Evolutionary conservation across 2,888 invertebrate genomes (phyloP), one percentile per base, ranked within the genome.

Genomic region (Melanchra persicariae): DNA sequence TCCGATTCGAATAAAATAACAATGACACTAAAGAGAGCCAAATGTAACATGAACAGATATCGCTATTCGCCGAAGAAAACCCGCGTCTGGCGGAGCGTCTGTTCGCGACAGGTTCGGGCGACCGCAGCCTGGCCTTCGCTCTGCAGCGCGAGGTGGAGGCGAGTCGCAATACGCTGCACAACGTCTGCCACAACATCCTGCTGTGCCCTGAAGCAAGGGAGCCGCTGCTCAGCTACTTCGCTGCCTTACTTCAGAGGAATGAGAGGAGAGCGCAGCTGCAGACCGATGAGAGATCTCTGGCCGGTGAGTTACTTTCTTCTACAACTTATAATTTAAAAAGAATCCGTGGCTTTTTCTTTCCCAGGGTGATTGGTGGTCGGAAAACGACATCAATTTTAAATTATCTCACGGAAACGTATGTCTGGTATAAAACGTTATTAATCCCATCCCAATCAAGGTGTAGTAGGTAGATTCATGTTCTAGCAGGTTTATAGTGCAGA

Each of bases 21-120:
- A 61, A 54, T 47, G 54, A 15, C 30, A 43, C 26, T 47, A 71
- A 45, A 37, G 15, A 22, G 4, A 9, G 15, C 40, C 37, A 55
- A 30, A 64, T 26, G 9, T 26, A 49, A 51, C 43, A 34, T 9
- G 15, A 22, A 17, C 88, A 96, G 95, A 93, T 95, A 87, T 99
- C 99, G 0, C 97, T 99, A 2, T 99, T 99, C 92, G 98, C 98
- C 49, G 99, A 99, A 90, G 99, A 99, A 91, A 98, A 98, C 91
- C 98, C 98, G 0, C 97, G 98, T 82, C 97, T 99, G n/a, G 98
- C 98, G 0, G 98, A 98, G 86, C 97, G 96, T 1, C 87, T 96
- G 70, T 96, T 94, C 93, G 94, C 96, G 47, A 96, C 96, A 2
- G 97, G 97, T 74, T 93, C 96, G 0, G 92, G 96, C 45, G 97